Percentiles rank a stretch among this genome's conserved stretches.
Conservation (phyloP, 2,113 vertebrate genomes). For the Muntiacus muntjak region DNA sequence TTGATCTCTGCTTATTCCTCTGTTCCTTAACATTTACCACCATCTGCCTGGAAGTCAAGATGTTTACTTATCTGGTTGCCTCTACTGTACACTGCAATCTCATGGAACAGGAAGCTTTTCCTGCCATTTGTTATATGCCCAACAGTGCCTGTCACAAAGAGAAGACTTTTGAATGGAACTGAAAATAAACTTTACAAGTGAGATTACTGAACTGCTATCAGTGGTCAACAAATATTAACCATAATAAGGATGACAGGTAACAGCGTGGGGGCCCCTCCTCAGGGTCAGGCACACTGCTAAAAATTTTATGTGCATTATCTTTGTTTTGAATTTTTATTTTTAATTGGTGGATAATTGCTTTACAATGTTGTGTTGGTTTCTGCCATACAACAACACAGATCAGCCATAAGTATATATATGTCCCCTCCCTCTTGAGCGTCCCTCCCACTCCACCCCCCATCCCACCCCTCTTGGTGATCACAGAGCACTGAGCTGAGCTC, state of each 20-base stretch:
- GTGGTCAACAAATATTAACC: neutral
- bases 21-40: neutral
- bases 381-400: neutral
- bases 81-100: too few relatives aligned
- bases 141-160: neutral
- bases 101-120: neutral
- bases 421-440: neutral
- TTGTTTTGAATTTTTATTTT: neutral
- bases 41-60: neutral
- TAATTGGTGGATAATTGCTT: neutral
- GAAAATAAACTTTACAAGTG: neutral
- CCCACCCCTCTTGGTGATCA: neutral
- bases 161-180: neutral
- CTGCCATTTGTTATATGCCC: fast-evolving
- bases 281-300: neutral
- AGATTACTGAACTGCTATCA: neutral
- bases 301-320: neutral
- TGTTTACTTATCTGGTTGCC: neutral
- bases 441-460: neutral
- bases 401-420: neutral
- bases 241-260: neutral
- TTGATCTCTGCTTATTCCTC: neutral
- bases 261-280: neutral
- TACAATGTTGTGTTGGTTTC: neutral
- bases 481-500: neutral